Evolutionary conservation across 92 coral and sea anemone genomes (phyloP).

Genomic region (Siderastrea siderea): DNA sequence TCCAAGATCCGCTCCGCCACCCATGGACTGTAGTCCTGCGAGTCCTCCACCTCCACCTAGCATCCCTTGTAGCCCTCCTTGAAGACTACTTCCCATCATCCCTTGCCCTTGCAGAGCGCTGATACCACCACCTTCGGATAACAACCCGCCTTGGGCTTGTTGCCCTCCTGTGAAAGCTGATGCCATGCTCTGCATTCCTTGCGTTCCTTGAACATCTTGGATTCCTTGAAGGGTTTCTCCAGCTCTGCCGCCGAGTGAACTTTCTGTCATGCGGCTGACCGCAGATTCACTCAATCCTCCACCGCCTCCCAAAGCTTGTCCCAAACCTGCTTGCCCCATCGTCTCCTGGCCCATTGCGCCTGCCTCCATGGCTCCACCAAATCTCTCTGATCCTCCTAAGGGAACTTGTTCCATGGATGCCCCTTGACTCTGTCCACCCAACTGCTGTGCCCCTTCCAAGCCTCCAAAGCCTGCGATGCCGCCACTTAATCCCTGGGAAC

Average conservation of each 20-base stretch:
- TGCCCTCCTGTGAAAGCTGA: constrained; percentile 46
- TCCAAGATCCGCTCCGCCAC: constrained; percentile 60
- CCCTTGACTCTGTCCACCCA: constrained; percentile 37
- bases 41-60: constrained; percentile 53
- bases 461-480: constrained; percentile 25
- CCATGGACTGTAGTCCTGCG: constrained; percentile 54
- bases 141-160: constrained; percentile 43
- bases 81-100: constrained; percentile 33
- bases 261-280: constrained; percentile 44
- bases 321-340: constrained; percentile 23
- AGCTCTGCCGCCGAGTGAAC: constrained; percentile 16
- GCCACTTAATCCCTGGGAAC: constrained; percentile 11
- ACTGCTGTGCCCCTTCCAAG: constrained; percentile 40
- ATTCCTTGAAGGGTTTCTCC: constrained; percentile 35
- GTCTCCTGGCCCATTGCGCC: constrained; percentile 27
- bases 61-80: constrained; percentile 48
- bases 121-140: constrained; percentile 38
- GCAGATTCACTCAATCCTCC: constrained; percentile 38
- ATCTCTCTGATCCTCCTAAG: constrained; percentile 26
- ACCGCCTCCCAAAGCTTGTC: constrained; percentile 14
- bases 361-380: constrained; percentile 35
- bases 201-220: constrained; percentile 31
- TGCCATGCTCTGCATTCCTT: constrained; percentile 45
- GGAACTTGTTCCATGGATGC: constrained; percentile 34
- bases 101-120: constrained; percentile 42